Evolutionary conservation across 2,888 invertebrate genomes (phyloP).

Genomic region (Heterodera filipjevi): DNA sequence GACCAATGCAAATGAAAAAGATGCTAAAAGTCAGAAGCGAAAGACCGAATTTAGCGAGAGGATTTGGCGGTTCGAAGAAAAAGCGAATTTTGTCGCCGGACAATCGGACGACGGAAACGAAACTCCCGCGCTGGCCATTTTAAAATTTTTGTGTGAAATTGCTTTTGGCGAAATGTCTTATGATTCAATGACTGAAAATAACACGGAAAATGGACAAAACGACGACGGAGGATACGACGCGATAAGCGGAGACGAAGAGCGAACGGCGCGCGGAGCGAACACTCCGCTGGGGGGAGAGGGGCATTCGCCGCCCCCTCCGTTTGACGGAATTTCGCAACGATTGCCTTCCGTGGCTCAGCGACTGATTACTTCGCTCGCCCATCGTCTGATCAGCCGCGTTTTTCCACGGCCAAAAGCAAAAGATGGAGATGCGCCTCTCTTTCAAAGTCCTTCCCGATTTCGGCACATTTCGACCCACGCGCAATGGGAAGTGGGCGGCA

Average conservation of each 20-base stretch:
- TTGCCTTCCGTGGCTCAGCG: constrained; percentile 43
- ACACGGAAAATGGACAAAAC: background rate
- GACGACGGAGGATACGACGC: background rate
- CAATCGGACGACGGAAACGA: constrained; percentile 6
- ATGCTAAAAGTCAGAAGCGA: background rate
- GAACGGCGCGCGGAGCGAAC: background rate
- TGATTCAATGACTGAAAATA: background rate
- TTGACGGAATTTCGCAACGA: background rate
- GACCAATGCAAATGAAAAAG: background rate
- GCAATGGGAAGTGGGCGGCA: constrained; percentile 95
- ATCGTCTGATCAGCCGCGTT: background rate
- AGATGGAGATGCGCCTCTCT: constrained; percentile 42
- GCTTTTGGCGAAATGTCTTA: constrained; percentile 2
- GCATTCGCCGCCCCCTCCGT: background rate
- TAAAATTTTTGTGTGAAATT: background rate
- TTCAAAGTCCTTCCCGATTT: constrained; percentile 86
- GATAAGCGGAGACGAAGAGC: background rate
- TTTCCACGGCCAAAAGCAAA: background rate
- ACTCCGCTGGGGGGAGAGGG: background rate
- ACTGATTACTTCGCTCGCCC: background rate
- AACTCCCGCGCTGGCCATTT: background rate
- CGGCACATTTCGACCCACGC: constrained; percentile 84
- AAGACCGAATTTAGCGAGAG: background rate
- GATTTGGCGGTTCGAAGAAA: background rate
- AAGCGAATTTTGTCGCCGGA: background rate